Base-by-base conservation (phyloP, 2,113 vertebrate genomes). In the Lampris incognitus region DNA sequence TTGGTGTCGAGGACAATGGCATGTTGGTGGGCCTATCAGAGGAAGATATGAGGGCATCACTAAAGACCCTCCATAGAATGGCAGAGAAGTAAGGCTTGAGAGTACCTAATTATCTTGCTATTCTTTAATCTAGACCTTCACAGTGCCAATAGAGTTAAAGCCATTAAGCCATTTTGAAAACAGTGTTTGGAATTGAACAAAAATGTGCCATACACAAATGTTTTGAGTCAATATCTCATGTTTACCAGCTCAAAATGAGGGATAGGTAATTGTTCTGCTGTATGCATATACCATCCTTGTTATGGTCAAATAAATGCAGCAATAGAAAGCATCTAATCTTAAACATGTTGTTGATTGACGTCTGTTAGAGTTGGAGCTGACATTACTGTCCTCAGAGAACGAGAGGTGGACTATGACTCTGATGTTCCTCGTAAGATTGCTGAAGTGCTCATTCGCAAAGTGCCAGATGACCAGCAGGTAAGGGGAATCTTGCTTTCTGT, bases 381-480 rank as follows among this genome's bases (percentile, higher is more conserved):
- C 73, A 98, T 99, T 79, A 96, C 97, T 0, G 93, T 99, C 66
- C 95, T 99, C 52, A 94, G 97, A 84, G 96, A 99, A 83, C 91
- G 95, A 37, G 96, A 99, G 78, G 96, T 99, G 0, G 96, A 99
- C 85, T 97, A 97, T 0, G 97, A 98, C 66, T 93, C 95, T 0
- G 97, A 98, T 0, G 78, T 90, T 46, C 95, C 96, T 54, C 95
- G 94, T 69, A 97, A 95, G 89, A 97, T 99, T 76, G 96, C 98
- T 0, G 98, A 99, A 82, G 98, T 99, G 82, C 95, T 99, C 49
- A 95, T 99, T 76, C 95, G 98, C 72, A 99, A 99, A 85, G 98
- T 99, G 72, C 98, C 97, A 9, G 98, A 99, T 88, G 97, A 99
- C 91, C 98, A 99, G 64, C 98, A 99, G 96, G 98, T 99, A 79